A percentile compares a stretch with the other conserved stretches of the same genome.
Evolutionary conservation across 2,113 vertebrate genomes (phyloP).

Genomic region (Microcebus griseorufus): DNA sequence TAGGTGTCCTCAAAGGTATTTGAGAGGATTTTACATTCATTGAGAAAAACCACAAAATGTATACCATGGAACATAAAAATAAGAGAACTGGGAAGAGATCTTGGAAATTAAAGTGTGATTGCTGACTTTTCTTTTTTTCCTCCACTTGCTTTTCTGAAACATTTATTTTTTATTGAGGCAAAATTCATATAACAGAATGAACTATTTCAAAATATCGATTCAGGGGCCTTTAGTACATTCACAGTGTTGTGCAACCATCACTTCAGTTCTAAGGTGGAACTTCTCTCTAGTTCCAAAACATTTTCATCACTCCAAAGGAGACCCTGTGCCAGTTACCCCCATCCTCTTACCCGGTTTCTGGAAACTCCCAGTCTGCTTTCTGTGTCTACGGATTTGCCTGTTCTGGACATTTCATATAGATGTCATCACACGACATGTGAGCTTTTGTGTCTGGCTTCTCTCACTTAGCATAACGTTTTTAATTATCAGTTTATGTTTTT

Average conservation of each 20-base stretch:
- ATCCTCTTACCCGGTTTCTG: too few relatives aligned
- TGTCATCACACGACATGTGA: too few relatives aligned
- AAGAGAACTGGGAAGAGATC: not conserved
- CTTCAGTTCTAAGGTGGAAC: too few relatives aligned
- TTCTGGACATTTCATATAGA: not conserved
- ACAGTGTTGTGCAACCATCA: not conserved
- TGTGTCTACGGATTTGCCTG: not conserved
- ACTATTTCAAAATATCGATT: not conserved
- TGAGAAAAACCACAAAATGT: not conserved
- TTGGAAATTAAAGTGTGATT: not conserved
- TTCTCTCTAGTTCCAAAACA: not conserved
- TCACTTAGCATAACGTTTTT: not conserved
- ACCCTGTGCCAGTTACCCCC: not conserved
- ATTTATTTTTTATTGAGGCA: not conserved
- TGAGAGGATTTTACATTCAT: not conserved
- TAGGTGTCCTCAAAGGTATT: not conserved
- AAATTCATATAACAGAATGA: not conserved
- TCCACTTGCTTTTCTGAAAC: not conserved
- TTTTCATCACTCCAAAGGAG: not conserved
- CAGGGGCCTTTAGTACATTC: not conserved
- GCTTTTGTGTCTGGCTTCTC: not conserved
- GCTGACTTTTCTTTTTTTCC: not conserved
- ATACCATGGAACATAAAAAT: not conserved
- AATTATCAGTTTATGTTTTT: not conserved
- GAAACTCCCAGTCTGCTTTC: not conserved